These are phyloP conservation scores for Meloe dianella DNA, from an alignment of 2,888 invertebrate genomes.

Conservation along the genomic window DNA sequence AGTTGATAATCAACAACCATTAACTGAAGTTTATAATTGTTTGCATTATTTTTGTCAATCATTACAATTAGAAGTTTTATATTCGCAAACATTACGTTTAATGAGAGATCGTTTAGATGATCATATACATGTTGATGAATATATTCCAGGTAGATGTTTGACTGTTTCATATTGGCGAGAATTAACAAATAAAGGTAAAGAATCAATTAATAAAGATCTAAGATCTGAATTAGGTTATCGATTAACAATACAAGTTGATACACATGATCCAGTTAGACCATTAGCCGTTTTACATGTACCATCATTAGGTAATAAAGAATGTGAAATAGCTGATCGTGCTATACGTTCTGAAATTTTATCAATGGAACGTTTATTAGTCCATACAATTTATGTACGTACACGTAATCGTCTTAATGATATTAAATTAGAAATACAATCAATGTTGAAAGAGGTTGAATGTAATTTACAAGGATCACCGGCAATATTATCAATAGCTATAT, in stretches of 20 bases:
- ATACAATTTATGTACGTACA: constrained; percentile 93
- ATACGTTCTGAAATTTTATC: constrained; percentile 91
- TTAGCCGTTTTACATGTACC: constrained; percentile 74
- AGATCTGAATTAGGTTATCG: constrained; percentile 88
- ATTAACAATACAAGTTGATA: constrained; percentile 87
- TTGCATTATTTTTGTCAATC: constrained; percentile 94
- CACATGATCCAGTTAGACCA: constrained; percentile 78
- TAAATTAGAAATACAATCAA: constrained; percentile 75
- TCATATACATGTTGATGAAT: constrained; percentile 89
- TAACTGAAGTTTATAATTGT: constrained; percentile 82
- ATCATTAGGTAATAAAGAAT: constrained; percentile 71
- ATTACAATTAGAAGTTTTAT: constrained; percentile 88
- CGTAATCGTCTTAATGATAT: constrained; percentile 83
- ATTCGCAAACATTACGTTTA: constrained; percentile 86
- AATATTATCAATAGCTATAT: constrained; percentile 86
- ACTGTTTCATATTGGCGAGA: constrained; percentile 92
- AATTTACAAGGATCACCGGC: constrained; percentile 91
- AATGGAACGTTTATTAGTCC: constrained; percentile 91
- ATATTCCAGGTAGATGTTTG: constrained; percentile 85
- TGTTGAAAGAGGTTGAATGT: constrained; percentile 77
- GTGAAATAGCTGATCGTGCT: constrained; percentile 76
- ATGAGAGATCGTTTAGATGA: constrained; percentile 88
- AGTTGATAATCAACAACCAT: constrained; percentile 78
- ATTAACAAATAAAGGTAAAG: constrained; percentile 62
- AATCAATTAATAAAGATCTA: constrained; percentile 64